Evolutionary conservation across 2,113 vertebrate species (phyloP), one percentile per base, ranked within the genome.

Genomic region (Chionodraco myersi): DNA sequence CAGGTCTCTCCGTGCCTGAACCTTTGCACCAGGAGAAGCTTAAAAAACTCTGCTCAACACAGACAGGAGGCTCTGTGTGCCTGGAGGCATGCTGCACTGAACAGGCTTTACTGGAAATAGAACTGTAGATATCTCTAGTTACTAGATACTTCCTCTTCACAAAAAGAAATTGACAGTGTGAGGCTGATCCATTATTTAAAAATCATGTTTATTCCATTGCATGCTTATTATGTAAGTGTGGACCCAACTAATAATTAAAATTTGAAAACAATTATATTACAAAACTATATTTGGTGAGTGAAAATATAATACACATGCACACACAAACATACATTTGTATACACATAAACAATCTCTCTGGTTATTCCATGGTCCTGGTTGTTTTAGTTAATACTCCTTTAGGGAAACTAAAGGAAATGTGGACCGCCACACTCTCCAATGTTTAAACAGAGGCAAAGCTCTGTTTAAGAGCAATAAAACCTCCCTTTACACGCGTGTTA

Each of bases 31-130:
- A 77, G 61, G 14, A 72, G 64, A 14, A 81, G 80, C 85, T 86
- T 89, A 84, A 79, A 85, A 87, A 88, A 48, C 80, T 34, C 70
- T 63, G 63, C 88, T 88, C 77, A 79, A 85, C 86, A 86, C 79
- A 83, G 83, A 84, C 83, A 72, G 82, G 73, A 84, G 80, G 84
- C 62, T 88, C 72, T 70, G 60, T 64, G 79, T 67, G 82, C 87
- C 90, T 26, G 36, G 65, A 79, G 89, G 87, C 86, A 67, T 26
- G 68, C 75, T 83, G 60, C 69, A 75, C 84, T 72, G 44, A 79
- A 85, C 71, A 59, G 10, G 69, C 72, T 82, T 47, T 0, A 15
- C 77, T 84, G 60, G 79, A 79, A 88, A 86, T 56, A 83, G 72
- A 60, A 69, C 23, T 41, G 62, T 23, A 72, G 74, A 86, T 56